Percentiles rank a stretch among this genome's conserved stretches.
Conservation (phyloP, 2,888 invertebrate genomes). For the Mythimna lalbum region DNA sequence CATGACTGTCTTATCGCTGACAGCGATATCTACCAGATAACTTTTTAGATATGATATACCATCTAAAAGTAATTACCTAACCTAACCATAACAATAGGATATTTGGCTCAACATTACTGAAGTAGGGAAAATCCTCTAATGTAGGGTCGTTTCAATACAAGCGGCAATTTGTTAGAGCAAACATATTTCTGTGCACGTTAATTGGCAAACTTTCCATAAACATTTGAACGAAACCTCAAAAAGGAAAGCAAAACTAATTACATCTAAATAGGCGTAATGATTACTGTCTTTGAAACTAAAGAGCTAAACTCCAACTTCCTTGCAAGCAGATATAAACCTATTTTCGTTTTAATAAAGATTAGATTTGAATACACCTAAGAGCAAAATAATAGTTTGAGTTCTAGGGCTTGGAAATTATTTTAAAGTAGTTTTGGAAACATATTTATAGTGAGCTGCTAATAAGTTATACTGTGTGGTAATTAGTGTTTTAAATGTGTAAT, state of each 20-base stretch:
- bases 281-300: conserved; percentile 13
- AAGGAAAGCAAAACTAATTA: conserved; percentile 36
- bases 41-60: too few species aligned
- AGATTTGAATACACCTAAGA: not conserved
- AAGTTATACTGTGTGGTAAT: conserved; percentile 13
- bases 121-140: not conserved
- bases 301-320: not conserved
- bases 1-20: too few species aligned
- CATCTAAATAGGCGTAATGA: conserved; percentile 31
- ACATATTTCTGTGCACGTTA: conserved; percentile 18
- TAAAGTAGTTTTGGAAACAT: conserved; percentile 39
- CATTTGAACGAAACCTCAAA: conserved; percentile 25
- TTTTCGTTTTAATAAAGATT: not conserved
- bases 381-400: not conserved
- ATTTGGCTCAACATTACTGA: not conserved
- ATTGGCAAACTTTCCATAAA: conserved; percentile 32
- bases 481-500: not conserved
- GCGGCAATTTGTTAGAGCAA: not conserved
- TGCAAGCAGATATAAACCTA: not conserved
- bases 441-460: conserved; percentile 17
- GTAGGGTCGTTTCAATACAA: not conserved
- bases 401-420: conserved; percentile 2
- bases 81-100: too few species aligned
- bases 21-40: too few species aligned
- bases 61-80: too few species aligned